These are phyloP conservation scores for Lepidostoma basale DNA, from an alignment of 1,140 invertebrate species.

Conservation along the genomic window DNA sequence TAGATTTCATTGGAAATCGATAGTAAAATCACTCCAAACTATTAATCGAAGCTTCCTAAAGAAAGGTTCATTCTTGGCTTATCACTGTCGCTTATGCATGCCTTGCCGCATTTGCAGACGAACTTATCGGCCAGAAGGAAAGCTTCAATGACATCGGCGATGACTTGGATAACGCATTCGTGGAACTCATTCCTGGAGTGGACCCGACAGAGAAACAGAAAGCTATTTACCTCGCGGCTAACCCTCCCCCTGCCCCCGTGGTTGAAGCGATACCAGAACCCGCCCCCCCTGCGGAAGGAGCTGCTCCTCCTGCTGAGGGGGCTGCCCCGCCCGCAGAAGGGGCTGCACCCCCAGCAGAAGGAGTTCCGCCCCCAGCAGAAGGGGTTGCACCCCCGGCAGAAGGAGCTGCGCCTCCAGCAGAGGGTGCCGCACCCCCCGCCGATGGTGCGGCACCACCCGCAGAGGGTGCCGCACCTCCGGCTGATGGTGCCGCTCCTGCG, in stretches of 20 bases:
- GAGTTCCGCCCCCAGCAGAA: conserved; percentile 49
- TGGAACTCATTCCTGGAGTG: conserved; percentile 83
- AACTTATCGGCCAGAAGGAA: conserved; percentile 97
- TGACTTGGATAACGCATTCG: conserved; percentile 96
- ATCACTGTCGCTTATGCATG: conserved; percentile 20
- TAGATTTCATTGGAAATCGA: background rate
- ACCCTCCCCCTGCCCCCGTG: conserved; percentile 48
- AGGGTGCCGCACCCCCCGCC: conserved; percentile 49
- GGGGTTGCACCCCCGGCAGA: no score
- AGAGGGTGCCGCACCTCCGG: no score
- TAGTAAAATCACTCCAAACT: background rate
- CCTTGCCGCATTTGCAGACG: conserved; percentile 75
- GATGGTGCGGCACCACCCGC: no score
- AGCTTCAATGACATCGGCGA: conserved; percentile 97
- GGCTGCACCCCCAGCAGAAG: conserved; percentile 49
- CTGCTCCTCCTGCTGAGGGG: conserved; percentile 50
- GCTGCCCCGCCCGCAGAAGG: no score
- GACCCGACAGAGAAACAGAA: conserved; percentile 58
- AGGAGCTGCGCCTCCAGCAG: no score
- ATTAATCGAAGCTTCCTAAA: conserved; percentile 13
- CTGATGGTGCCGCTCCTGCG: conserved; percentile 48
- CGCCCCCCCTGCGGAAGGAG: conserved; percentile 52
- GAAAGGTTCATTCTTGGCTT: conserved; percentile 3
- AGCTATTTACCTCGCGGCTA: conserved; percentile 33
- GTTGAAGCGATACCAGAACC: conserved; percentile 48